Evolutionary conservation across 2,113 vertebrate genomes (phyloP).

Genomic region (Leptobrachium ailaonicum): DNA sequence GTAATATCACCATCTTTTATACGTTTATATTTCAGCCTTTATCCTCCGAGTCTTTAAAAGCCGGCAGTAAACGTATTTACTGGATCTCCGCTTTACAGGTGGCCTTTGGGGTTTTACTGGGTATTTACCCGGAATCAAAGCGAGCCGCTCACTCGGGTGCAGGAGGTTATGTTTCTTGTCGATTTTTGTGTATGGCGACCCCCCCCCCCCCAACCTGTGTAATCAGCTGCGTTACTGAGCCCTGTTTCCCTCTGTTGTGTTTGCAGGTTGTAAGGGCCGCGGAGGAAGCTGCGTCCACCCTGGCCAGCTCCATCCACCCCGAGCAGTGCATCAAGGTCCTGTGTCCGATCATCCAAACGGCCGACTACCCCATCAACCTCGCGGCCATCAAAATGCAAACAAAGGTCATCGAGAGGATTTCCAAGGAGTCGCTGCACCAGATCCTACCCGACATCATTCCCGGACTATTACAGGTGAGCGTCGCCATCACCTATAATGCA

Average conservation of each 20-base stretch:
- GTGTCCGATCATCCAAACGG: constrained; percentile 96
- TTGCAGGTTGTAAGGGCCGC: constrained; percentile 93
- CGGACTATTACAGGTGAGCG: constrained; percentile 87
- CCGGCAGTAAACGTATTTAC: no score
- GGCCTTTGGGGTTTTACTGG: background rate
- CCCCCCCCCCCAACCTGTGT: no score
- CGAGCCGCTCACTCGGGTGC: no score
- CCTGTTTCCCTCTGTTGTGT: constrained; percentile 31
- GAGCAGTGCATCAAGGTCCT: constrained; percentile 99
- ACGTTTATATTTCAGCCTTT: no score
- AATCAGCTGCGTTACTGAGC: no score
- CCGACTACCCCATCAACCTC: constrained; percentile 97
- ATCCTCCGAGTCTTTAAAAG: no score
- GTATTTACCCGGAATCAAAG: no score
- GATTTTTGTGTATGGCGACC: no score
- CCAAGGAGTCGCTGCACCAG: constrained; percentile 86
- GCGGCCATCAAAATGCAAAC: constrained; percentile 99
- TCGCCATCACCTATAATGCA: no score
- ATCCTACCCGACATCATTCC: constrained; percentile 94
- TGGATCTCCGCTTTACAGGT: no score
- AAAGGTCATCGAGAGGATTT: constrained; percentile 93
- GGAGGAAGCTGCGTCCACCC: constrained; percentile 90
- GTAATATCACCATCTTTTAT: no score
- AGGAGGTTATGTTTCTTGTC: no score
- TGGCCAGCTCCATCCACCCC: constrained; percentile 92